These are phyloP conservation scores for Dione juno DNA, from an alignment of 2,888 invertebrate species.

Conservation along the genomic window DNA sequence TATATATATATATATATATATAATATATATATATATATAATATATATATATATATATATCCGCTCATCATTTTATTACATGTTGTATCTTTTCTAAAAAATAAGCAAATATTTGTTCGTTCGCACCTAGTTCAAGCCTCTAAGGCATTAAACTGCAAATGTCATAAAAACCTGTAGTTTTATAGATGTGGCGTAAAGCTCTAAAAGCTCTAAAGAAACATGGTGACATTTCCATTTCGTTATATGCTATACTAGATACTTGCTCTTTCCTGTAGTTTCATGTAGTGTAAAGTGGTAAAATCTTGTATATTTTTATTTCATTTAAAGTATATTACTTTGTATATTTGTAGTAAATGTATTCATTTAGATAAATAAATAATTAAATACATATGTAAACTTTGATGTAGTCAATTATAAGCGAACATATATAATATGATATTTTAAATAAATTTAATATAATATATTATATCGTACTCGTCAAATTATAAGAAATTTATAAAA, in stretches of 20 bases:
- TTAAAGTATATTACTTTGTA: background rate
- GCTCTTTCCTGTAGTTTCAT: background rate
- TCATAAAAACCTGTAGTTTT: conserved; percentile 23
- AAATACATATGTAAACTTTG: no score
- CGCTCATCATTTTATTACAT: background rate
- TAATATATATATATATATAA: no score
- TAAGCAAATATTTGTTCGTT: background rate
- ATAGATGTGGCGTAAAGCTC: conserved; percentile 8
- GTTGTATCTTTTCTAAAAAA: background rate
- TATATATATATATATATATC: no score
- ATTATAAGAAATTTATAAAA: no score
- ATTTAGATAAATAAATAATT: no score
- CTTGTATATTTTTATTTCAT: background rate
- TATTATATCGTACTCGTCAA: no score
- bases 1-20: no score
- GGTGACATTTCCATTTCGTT: conserved; percentile 21
- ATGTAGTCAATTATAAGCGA: no score
- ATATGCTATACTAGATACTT: background rate
- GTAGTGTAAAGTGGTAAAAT: background rate
- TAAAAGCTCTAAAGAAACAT: conserved; percentile 20
- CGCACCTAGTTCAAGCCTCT: conserved; percentile 13
- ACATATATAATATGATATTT: no score
- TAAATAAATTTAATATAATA: no score
- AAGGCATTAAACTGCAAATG: conserved; percentile 15
- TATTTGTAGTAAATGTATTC: no score